Evolutionary conservation across 1,140 invertebrate species (phyloP).

Genomic region (Drosophila equinoxialis): DNA sequence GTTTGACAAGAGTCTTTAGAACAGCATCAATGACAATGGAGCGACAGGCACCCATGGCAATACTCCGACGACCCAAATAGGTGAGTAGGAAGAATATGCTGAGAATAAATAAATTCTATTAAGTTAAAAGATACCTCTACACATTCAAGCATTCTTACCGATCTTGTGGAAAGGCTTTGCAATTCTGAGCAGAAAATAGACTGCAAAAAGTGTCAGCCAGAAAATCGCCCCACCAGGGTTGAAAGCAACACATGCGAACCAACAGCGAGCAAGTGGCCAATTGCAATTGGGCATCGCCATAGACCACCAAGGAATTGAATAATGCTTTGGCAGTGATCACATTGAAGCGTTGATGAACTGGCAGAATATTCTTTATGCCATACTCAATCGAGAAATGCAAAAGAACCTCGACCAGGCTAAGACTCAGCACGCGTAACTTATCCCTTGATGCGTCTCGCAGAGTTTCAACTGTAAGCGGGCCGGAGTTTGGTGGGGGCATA

Average conservation of each 20-base stretch:
- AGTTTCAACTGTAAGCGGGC: slow-evolving; percentile 65
- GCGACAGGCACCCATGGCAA: slow-evolving; percentile 86
- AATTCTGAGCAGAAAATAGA: slow-evolving; percentile 91
- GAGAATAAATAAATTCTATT: slow-evolving; percentile 30
- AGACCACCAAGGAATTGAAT: slow-evolving; percentile 85
- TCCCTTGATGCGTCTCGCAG: slow-evolving; percentile 87
- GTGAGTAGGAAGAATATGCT: slow-evolving; percentile 94
- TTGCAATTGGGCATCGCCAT: slow-evolving; percentile 80
- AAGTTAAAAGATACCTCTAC: background rate
- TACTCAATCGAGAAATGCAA: slow-evolving; percentile 88
- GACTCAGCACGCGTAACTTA: slow-evolving; percentile 90
- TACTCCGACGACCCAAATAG: slow-evolving; percentile 92
- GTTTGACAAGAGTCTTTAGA: slow-evolving; percentile 85
- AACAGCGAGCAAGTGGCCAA: slow-evolving; percentile 87
- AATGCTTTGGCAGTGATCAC: slow-evolving; percentile 87
- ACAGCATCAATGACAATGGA: slow-evolving; percentile 87
- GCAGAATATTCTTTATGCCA: slow-evolving; percentile 83
- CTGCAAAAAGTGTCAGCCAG: slow-evolving; percentile 90
- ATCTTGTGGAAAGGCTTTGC: slow-evolving; percentile 92
- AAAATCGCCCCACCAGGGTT: slow-evolving; percentile 95
- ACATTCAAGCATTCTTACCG: slow-evolving; percentile 85
- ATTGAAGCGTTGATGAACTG: slow-evolving; percentile 85
- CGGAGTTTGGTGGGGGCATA: slow-evolving; percentile 13
- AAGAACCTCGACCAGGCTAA: slow-evolving; percentile 91
- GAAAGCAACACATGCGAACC: slow-evolving; percentile 89